A percentile compares a stretch with the other conserved stretches of the same genome.
Evolutionary conservation across 2,113 vertebrate species (phyloP).

Genomic region (Meleagris gallopavo): DNA sequence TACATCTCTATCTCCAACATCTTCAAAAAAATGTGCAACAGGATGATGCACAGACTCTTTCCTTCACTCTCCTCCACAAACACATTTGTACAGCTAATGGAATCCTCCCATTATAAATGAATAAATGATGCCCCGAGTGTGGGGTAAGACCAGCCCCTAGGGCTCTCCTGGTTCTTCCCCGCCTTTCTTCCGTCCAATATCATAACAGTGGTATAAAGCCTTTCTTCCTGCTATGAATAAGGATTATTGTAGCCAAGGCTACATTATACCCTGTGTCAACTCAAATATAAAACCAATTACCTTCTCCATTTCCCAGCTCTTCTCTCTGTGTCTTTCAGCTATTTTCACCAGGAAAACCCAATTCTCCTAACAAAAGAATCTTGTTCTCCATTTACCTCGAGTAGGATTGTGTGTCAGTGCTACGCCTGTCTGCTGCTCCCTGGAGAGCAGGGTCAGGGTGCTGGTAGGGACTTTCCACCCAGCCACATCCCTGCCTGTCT

Average conservation of each 20-base stretch:
- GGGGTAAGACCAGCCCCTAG: neutral
- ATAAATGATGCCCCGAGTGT: neutral
- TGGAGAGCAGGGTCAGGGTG: fast-evolving
- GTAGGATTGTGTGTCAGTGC: neutral
- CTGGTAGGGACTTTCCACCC: neutral
- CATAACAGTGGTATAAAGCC: neutral
- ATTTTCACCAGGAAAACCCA: neutral
- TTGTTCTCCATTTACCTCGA: neutral
- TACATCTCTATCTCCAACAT: neutral
- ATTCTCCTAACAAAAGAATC: neutral
- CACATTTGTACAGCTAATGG: neutral
- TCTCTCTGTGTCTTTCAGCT: neutral
- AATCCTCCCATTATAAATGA: neutral
- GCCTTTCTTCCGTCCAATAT: neutral
- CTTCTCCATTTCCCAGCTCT: neutral
- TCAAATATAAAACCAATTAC: neutral
- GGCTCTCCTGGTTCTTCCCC: neutral
- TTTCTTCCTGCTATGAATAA: constrained; percentile 2
- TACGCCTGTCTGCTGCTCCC: neutral
- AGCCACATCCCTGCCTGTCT: neutral
- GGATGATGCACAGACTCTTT: neutral
- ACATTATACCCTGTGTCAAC: neutral
- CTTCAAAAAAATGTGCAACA: neutral
- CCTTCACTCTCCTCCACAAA: neutral
- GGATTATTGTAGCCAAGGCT: neutral